Evolutionary conservation across 2,888 invertebrate genomes (phyloP).

Genomic region (Eupithecia dodoneata): DNA sequence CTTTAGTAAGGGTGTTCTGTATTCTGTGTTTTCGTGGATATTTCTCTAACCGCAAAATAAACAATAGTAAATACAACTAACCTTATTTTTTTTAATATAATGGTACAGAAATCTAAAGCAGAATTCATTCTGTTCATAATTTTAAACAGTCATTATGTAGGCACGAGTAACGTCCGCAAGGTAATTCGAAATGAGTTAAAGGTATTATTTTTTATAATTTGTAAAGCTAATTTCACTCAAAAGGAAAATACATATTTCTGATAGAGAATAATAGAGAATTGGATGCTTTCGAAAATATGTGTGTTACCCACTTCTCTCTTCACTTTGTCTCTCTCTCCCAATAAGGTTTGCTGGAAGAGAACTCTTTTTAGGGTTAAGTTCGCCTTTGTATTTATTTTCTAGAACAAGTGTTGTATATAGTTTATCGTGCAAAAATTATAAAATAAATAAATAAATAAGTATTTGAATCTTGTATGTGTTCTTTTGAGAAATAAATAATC

Average conservation of each 20-base stretch:
- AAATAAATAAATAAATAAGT: no score
- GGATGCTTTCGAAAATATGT: neutral
- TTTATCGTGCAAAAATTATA: no score
- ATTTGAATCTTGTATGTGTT: neutral
- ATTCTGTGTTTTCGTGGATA: neutral
- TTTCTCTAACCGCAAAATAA: neutral
- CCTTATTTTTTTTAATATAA: neutral
- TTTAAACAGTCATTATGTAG: neutral
- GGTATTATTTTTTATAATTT: neutral
- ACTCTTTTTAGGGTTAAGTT: no score
- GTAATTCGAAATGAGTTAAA: neutral
- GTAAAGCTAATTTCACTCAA: neutral
- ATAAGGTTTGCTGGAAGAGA: no score
- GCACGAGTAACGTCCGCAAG: neutral
- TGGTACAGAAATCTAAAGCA: neutral
- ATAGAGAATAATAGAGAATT: neutral
- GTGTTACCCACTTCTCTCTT: no score
- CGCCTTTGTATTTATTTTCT: no score
- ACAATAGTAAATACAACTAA: neutral
- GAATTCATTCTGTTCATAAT: neutral
- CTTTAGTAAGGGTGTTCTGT: neutral
- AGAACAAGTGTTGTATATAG: no score
- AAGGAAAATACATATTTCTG: no score
- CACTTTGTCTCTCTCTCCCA: no score
- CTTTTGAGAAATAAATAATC: neutral